Base-by-base conservation (phyloP, 1,140 invertebrate genomes). In the Caerostris darwini region DNA sequence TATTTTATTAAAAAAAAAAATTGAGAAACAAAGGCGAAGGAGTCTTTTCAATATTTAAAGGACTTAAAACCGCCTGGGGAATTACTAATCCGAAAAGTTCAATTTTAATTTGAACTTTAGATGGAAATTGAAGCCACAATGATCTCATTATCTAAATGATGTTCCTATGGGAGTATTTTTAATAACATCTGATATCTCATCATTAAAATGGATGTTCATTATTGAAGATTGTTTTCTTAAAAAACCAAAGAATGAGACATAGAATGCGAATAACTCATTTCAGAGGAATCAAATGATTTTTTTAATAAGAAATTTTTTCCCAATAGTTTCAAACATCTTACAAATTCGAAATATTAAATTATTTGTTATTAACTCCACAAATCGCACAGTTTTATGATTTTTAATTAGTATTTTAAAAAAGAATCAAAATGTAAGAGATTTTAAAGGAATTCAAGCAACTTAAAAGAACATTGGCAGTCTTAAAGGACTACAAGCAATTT, bases 81-180 rank as follows among this genome's bases (percentile, higher is more conserved):
- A 10, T 71, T 71, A n/a, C 7, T 71, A 71, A 71, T 71, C 69
- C 69, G n/a, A 19, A 50, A 34, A 71, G 8, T 71, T 34, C 50
- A 34, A 19, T 71, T 71, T 71, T 34, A 19, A 71, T 71, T 19
- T 19, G 50, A 50, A 50, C 6, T 10, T 34, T 6, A 50, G 69
- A 3, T 4, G 3, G 12, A 50, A 7, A 71, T 50, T 34, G 34
- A 19, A 71, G 19, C 3, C 19, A 10, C 69, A 34, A 19, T 71
- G n/a, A 71, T 53, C 69, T 71, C 69, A 71, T 71, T 71, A 71
- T n/a, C 69, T 71, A 71, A 71, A 71, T 50, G 19, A 71, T 71
- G 69, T 71, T 34, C 69, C 69, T n/a, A 10, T 19, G 69, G 10
- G 69, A 19, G 50, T 50, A 67, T 34, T 34, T 34, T 34, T 34